phyloP scores from a whole-genome alignment of 2,888 invertebrate genomes.

The Hydraecia micacea region DNA sequence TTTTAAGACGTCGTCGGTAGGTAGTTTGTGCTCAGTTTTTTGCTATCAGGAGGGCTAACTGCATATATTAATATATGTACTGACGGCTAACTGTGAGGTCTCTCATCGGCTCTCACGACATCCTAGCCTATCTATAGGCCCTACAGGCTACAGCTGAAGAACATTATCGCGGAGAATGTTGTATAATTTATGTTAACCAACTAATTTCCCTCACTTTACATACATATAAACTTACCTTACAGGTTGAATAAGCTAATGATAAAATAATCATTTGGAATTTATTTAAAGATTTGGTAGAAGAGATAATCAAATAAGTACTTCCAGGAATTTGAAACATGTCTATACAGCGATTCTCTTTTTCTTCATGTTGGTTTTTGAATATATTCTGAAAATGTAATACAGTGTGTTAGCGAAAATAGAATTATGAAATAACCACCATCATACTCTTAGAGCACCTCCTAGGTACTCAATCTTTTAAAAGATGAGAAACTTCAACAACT shows the following conservation, averaged over 20 bases:
- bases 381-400: constrained; percentile 6
- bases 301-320: neutral
- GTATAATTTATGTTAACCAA: neutral
- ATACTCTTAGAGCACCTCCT: neutral
- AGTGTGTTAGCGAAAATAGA: neutral
- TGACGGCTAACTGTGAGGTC: neutral
- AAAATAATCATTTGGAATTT: constrained; percentile 3
- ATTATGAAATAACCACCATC: neutral
- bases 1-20: neutral
- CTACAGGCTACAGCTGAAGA: neutral
- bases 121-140: neutral
- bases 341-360: constrained; percentile 11
- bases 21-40: neutral
- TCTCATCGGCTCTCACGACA: neutral
- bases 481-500: no score
- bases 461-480: neutral
- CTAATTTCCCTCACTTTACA: neutral
- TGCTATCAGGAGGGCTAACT: neutral
- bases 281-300: neutral
- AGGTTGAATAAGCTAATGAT: neutral
- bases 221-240: constrained; percentile 2
- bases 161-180: neutral
- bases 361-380: constrained; percentile 3
- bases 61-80: no score
- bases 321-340: neutral